Conservation (phyloP, 2,888 invertebrate species). For the Plemyria rubiginata region DNA sequence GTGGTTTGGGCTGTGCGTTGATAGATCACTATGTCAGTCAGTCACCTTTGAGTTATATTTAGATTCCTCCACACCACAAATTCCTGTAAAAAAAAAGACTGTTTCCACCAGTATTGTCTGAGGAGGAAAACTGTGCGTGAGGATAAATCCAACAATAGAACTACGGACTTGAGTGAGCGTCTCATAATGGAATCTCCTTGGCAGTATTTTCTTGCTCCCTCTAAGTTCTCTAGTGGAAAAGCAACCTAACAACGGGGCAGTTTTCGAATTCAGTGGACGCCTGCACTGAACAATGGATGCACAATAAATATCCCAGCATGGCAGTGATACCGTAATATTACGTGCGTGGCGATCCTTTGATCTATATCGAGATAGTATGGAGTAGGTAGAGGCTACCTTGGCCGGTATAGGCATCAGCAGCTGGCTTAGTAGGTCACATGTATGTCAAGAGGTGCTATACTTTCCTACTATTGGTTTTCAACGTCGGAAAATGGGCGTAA, state of each 20-base stretch:
- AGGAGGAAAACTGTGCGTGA: too few species aligned
- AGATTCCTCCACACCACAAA: too few species aligned
- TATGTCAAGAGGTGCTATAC: neutral
- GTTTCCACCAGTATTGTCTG: too few species aligned
- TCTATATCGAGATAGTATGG: slow-evolving; percentile 13
- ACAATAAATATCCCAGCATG: slow-evolving; percentile 31
- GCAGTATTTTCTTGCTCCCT: too few species aligned
- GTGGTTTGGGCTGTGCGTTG: too few species aligned
- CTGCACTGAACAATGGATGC: slow-evolving; percentile 37
- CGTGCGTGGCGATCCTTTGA: slow-evolving; percentile 41
- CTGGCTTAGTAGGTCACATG: slow-evolving; percentile 2
- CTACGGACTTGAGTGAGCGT: too few species aligned
- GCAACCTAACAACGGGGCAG: neutral
- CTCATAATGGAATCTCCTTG: neutral
- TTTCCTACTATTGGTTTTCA: too few species aligned
- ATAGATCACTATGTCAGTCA: too few species aligned
- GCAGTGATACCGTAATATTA: slow-evolving; percentile 39
- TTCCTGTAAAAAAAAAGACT: too few species aligned
- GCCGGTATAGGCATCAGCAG: neutral
- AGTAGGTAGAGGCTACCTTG: slow-evolving; percentile 8
- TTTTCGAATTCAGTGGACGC: slow-evolving; percentile 28
- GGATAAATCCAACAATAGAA: too few species aligned
- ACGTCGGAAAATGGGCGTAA: too few species aligned
- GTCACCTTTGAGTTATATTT: too few species aligned
- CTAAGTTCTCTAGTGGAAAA: neutral